Evolutionary conservation across 2,797 vertebrate species (phyloP).

Genomic region (Gymnopithys bicolor): DNA sequence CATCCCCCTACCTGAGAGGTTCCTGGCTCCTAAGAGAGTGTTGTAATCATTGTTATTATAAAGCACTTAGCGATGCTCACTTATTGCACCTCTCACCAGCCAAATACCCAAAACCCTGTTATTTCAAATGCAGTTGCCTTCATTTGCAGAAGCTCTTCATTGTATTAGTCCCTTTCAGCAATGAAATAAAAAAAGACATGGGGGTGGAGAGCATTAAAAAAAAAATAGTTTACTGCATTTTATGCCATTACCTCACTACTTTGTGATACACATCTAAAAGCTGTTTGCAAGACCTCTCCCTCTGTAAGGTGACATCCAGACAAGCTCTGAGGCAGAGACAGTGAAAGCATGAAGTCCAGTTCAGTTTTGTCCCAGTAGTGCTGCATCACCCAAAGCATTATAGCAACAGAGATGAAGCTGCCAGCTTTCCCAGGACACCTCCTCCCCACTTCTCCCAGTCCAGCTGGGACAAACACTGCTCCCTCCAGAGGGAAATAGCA

Average conservation of each 20-base stretch:
- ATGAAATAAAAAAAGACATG: background rate
- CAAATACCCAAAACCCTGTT: conserved; percentile 62
- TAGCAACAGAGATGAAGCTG: background rate
- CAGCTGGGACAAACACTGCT: background rate
- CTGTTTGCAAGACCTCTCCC: background rate
- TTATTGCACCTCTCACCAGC: conserved; percentile 60
- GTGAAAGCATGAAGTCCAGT: background rate
- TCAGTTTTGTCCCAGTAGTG: background rate
- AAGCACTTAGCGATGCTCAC: conserved; percentile 67
- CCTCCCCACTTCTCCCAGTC: background rate
- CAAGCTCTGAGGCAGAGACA: background rate
- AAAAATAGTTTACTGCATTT: conserved; percentile 34
- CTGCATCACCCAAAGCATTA: background rate
- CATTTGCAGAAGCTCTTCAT: conserved; percentile 48
- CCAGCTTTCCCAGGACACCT: background rate
- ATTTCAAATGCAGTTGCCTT: conserved; percentile 66
- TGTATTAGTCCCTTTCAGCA: conserved; percentile 51
- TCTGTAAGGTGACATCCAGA: background rate
- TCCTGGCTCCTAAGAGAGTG: conserved; percentile 36
- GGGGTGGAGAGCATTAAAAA: conserved; percentile 22
- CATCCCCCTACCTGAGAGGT: conserved; percentile 40
- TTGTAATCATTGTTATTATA: conserved; percentile 73
- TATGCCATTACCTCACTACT: conserved; percentile 40
- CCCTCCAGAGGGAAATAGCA: background rate
- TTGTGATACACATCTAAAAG: conserved; percentile 46